Percentiles rank a stretch among this genome's conserved stretches.
phyloP scores from a whole-genome alignment of 2,113 vertebrate genomes.

The Psilopogon haemacephalus region DNA sequence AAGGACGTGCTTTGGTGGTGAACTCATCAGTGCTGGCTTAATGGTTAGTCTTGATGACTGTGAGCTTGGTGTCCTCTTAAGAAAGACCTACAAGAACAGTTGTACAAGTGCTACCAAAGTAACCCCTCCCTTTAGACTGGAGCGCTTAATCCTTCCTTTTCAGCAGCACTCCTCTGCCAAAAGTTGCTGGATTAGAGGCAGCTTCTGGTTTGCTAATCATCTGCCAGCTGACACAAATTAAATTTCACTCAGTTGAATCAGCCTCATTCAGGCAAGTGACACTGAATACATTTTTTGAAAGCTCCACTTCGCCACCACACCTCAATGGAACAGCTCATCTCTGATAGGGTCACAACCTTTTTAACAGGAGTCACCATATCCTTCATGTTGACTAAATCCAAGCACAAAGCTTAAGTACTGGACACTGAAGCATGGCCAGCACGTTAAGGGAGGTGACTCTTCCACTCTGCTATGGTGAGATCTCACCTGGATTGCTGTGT shows the following conservation, averaged over 20 bases:
- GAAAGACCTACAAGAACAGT: neutral
- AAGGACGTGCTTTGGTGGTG: no score
- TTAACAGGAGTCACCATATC: neutral
- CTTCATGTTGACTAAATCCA: neutral
- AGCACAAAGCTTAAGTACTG: neutral
- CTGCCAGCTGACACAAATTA: conserved; percentile 41
- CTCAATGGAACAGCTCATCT: neutral
- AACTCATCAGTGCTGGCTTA: no score
- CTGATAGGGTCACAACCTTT: neutral
- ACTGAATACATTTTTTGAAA: neutral
- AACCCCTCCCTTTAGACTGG: neutral
- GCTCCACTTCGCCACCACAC: neutral
- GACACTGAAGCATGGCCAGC: no score
- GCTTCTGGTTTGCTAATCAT: conserved; percentile 4
- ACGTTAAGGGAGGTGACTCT: no score
- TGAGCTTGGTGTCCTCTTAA: no score
- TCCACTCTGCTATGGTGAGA: no score
- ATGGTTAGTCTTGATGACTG: no score
- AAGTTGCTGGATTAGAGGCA: conserved; percentile 22
- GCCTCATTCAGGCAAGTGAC: neutral
- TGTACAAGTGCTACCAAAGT: neutral
- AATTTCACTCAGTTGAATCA: conserved; percentile 34
- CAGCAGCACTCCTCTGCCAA: neutral
- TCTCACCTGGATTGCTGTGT: no score
- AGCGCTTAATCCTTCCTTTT: neutral